phyloP scores from a whole-genome alignment of 2,797 vertebrate species.

The Hemibagrus guttatus region DNA sequence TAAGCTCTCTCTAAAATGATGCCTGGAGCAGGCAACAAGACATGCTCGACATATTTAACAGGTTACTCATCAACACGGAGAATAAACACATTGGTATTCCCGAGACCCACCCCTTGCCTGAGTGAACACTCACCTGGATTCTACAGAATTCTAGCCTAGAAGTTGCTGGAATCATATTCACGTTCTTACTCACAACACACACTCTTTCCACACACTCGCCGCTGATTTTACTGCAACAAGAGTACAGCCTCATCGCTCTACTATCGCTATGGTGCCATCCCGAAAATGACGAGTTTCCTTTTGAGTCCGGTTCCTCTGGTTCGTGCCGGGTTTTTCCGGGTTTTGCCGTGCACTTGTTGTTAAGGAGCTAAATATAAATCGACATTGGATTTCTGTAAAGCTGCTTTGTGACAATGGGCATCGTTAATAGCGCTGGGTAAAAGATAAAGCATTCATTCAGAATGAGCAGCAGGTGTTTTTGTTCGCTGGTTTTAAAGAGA shows the following conservation, averaged over 20 bases:
- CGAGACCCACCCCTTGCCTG: neutral
- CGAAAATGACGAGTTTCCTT: neutral
- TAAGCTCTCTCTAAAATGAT: neutral
- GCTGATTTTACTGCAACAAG: neutral
- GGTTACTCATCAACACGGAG: neutral
- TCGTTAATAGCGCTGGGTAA: neutral
- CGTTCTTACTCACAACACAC: neutral
- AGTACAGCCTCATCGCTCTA: neutral
- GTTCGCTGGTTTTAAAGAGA: neutral
- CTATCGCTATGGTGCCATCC: neutral
- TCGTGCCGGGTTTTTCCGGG: neutral
- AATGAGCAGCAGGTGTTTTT: no score
- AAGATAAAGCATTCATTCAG: neutral
- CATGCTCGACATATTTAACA: neutral
- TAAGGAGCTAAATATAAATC: constrained; percentile 10
- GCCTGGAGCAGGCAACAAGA: neutral
- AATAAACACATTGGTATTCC: neutral
- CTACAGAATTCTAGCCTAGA: neutral
- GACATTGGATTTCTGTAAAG: neutral
- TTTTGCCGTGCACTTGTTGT: neutral
- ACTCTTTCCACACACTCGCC: neutral
- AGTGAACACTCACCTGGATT: neutral
- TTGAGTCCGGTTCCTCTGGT: constrained; percentile 2
- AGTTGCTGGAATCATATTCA: neutral
- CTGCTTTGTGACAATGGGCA: neutral